phyloP scores from a whole-genome alignment of 2,888 invertebrate genomes.

The Acronicta leporina region DNA sequence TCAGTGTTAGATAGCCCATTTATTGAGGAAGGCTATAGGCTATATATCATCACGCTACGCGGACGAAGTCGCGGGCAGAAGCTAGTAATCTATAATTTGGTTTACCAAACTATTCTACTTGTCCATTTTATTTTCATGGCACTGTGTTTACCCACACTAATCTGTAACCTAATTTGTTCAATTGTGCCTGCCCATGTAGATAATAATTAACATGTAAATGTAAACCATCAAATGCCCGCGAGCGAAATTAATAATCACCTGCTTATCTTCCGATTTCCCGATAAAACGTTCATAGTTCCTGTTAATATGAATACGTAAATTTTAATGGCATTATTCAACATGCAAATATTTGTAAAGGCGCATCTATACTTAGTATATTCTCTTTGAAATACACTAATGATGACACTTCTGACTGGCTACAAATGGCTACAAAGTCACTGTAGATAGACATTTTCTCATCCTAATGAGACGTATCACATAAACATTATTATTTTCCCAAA shows the following conservation, averaged over 20 bases:
- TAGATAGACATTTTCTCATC: conserved; percentile 36
- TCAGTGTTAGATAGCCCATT: too few relatives aligned
- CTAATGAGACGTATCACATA: conserved; percentile 54
- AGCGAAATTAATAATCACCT: conserved; percentile 5
- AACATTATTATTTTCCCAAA: conserved; percentile 48
- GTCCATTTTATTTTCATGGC: too few relatives aligned
- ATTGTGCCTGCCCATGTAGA: neutral
- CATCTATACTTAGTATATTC: conserved; percentile 31
- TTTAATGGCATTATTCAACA: conserved; percentile 15
- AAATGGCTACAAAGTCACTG: too few relatives aligned
- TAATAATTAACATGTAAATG: conserved; percentile 1
- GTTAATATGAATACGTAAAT: conserved; percentile 1
- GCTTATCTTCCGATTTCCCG: neutral
- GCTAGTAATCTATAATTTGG: too few relatives aligned
- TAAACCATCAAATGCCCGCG: neutral
- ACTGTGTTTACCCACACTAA: too few relatives aligned
- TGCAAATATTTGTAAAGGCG: conserved; percentile 29
- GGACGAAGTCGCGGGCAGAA: too few relatives aligned
- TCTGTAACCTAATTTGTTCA: too few relatives aligned
- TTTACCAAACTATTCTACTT: too few relatives aligned
- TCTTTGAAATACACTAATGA: conserved; percentile 32
- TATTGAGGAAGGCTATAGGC: too few relatives aligned
- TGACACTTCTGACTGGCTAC: conserved; percentile 33
- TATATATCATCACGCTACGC: too few relatives aligned
- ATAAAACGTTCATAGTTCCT: conserved; percentile 3